Conservation (phyloP, 1,140 invertebrate genomes). For the Periplaneta americana region DNA sequence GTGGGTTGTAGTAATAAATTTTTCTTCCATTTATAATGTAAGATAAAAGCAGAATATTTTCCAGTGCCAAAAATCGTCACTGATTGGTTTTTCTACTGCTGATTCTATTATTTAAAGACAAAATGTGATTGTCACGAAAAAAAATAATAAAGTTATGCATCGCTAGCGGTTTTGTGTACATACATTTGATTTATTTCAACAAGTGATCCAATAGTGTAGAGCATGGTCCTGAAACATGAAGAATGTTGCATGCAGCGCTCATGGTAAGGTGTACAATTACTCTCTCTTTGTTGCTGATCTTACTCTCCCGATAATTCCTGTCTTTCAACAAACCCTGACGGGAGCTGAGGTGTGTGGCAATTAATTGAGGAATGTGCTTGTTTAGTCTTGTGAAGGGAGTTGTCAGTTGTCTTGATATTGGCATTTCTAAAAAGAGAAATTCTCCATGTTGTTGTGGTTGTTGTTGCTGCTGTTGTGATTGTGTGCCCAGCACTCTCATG, state of each 20-base stretch:
- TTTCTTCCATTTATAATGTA: neutral
- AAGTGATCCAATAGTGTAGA: neutral
- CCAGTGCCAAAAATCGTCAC: neutral
- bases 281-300: neutral
- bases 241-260: neutral
- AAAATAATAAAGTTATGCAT: neutral
- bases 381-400: neutral
- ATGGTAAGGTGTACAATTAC: neutral
- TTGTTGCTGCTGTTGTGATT: neutral
- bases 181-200: neutral
- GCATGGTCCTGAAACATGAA: neutral
- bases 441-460: neutral
- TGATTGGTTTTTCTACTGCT: neutral
- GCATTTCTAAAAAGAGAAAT: neutral
- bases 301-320: neutral
- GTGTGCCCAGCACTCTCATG: neutral
- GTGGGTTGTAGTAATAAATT: neutral
- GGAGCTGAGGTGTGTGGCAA: neutral
- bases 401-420: neutral
- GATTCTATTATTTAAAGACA: conserved; percentile 1
- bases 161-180: neutral
- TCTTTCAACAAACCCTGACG: neutral
- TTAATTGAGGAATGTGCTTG: neutral
- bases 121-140: conserved; percentile 9
- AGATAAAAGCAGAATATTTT: neutral